Evolutionary conservation across 2,888 invertebrate genomes (phyloP), one percentile per base, ranked within the genome.

Genomic region (Anticlea derivata): DNA sequence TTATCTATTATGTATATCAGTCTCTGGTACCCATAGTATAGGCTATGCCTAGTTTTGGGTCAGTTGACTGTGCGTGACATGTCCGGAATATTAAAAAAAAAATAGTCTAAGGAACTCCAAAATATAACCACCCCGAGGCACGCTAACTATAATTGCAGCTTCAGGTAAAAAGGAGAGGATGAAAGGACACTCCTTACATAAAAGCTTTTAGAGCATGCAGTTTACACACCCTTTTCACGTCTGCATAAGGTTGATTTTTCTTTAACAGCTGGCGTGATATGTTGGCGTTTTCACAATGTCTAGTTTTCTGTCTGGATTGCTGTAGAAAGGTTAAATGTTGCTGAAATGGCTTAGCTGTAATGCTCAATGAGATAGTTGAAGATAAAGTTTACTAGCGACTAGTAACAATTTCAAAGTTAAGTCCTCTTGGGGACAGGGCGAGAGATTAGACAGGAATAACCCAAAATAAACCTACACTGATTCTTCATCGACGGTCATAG

Each of bases 81-180:
- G n/a, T n/a, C n/a, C n/a, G n/a, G n/a, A n/a, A n/a, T n/a, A n/a
- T n/a, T n/a, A n/a, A n/a, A n/a, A n/a, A n/a, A n/a, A n/a, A n/a
- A 17, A 17, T 4, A 17, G 4, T 2, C 17, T 17, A 26, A 41
- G 7, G 40, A 78, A 69, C 82, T 70, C 78, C 67, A 62, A 78
- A 78, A 79, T 68, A 75, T 73, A 80, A 73, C 78, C 68, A 69
- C 72, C 77, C 75, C 62, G 59, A 77, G 80, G 80, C 72, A 80
- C 76, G 79, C 78, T 83, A 83, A 81, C 84, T 83, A 80, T 87
- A 87, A 87, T 87, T 87, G 83, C 86, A 70, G 80, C 86, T 79
- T 68, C 78, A 68, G 85, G 86, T 72, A 80, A 80, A 81, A 85
- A 85, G 83, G 82, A 78, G 65, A 62, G 66, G 67, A 73, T 86